Evolutionary conservation across 2,797 vertebrate genomes (phyloP).

Genomic region (Hippoglossus hippoglossus): DNA sequence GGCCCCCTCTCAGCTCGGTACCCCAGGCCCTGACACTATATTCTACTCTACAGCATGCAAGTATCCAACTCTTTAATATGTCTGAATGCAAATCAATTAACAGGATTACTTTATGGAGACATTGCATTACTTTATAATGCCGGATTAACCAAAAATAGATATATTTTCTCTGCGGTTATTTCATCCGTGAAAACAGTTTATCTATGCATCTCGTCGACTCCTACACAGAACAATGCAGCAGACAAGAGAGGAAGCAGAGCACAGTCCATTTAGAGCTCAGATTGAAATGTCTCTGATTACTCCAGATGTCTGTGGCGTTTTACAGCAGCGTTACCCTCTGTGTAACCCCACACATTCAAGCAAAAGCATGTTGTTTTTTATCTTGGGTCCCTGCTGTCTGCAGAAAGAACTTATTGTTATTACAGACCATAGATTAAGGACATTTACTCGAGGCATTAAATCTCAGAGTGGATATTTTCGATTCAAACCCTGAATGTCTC

Average conservation of each 20-base stretch:
- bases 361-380: conserved; percentile 9
- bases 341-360: conserved; percentile 35
- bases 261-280: conserved; percentile 19
- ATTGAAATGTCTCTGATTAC: conserved; percentile 14
- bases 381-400: conserved; percentile 28
- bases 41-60: too few species aligned
- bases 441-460: conserved; percentile 7
- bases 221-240: conserved; percentile 2
- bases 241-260: neutral
- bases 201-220: neutral
- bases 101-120: neutral
- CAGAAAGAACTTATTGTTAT: conserved; percentile 39
- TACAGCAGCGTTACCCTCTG: conserved; percentile 27
- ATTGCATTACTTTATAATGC: neutral
- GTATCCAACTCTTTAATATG: neutral
- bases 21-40: too few species aligned
- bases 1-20: too few species aligned
- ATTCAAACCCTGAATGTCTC: conserved; percentile 8
- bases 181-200: neutral
- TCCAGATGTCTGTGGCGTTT: conserved; percentile 14
- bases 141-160: neutral
- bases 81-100: neutral
- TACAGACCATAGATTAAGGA: conserved; percentile 19
- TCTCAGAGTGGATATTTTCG: neutral
- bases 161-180: neutral